Base-by-base conservation (phyloP, 2,888 invertebrate species). In the Pelosia muscerda region DNA sequence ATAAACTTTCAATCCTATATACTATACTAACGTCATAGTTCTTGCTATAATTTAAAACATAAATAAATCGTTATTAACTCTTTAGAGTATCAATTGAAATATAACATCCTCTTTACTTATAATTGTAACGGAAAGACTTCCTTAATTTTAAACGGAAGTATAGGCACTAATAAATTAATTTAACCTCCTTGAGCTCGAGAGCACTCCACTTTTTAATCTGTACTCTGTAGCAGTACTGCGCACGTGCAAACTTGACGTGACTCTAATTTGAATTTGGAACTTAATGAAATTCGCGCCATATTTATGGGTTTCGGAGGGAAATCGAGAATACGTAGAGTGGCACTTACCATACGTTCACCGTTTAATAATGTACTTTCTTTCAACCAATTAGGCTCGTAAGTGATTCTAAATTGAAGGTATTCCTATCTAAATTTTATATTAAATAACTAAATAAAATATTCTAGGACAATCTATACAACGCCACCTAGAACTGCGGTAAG, bases 201-300 rank as follows among this genome's bases (percentile, higher is more conserved):
- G 89, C 87, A 89, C 81, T 81, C 73, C 72, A 83, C 74, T 81
- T 83, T 82, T 84, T 82, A 83, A 84, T 86, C 82, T 84, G 84
- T 87, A 89, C 86, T 86, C 90, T 82, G 76, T 74, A 80, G 77
- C 73, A 78, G 77, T 83, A 86, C 86, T 86, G 88, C 88, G 93
- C 92, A 92, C 92, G 92, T 91, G 90, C 91, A 77, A 84, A 87
- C 88, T 89, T 92, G 88, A 92, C 91, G 92, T 90, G 92, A 92
- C 89, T 92, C 86, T 90, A 91, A 93, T 93, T 92, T 91, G 90
- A 92, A 91, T 92, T 91, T 88, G 84, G 89, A 89, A 89, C 89
- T 85, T 90, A 93, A 93, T 93, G 91, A 92, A 92, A 91, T 91
- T 89, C 88, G 89, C 89, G 87, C 91, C 92, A 91, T 92, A 92